A percentile compares a stretch with the other conserved stretches of the same genome.
These are phyloP conservation scores for Odontamblyopus lacepedii DNA, from an alignment of 2,797 vertebrate species.

Conservation along the genomic window DNA sequence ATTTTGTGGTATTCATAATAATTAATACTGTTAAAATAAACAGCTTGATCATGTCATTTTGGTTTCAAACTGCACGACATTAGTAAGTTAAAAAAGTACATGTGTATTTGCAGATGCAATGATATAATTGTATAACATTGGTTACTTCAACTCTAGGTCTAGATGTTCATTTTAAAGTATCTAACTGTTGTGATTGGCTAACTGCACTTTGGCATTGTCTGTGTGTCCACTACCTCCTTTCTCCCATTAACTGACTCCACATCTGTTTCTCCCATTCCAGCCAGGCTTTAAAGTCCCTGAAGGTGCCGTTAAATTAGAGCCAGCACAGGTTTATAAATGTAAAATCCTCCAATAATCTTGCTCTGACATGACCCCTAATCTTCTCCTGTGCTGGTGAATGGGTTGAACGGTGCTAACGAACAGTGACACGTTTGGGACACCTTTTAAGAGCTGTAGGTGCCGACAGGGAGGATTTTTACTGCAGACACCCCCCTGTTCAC, in stretches of 20 bases:
- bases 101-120: too few relatives aligned
- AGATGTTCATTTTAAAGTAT: neutral
- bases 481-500: slow-evolving; percentile 34
- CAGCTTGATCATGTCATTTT: too few relatives aligned
- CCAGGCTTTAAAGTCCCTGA: slow-evolving; percentile 73
- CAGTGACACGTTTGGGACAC: slow-evolving; percentile 52
- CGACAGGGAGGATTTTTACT: slow-evolving; percentile 41
- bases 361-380: slow-evolving; percentile 75
- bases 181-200: slow-evolving; percentile 5
- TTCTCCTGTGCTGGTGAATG: slow-evolving; percentile 61
- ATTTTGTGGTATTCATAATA: too few relatives aligned
- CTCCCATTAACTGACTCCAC: slow-evolving; percentile 63
- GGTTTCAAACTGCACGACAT: too few relatives aligned
- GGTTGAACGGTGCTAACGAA: slow-evolving; percentile 39
- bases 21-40: too few relatives aligned
- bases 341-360: slow-evolving; percentile 79
- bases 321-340: slow-evolving; percentile 79
- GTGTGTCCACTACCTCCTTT: slow-evolving; percentile 42
- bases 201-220: slow-evolving; percentile 46
- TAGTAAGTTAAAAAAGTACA: too few relatives aligned
- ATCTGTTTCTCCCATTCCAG: slow-evolving; percentile 79
- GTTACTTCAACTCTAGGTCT: too few relatives aligned
- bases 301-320: slow-evolving; percentile 80
- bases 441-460: slow-evolving; percentile 48
- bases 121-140: too few relatives aligned